phyloP scores from a whole-genome alignment of 2,888 invertebrate species.

The Bellardia bayeri region DNA sequence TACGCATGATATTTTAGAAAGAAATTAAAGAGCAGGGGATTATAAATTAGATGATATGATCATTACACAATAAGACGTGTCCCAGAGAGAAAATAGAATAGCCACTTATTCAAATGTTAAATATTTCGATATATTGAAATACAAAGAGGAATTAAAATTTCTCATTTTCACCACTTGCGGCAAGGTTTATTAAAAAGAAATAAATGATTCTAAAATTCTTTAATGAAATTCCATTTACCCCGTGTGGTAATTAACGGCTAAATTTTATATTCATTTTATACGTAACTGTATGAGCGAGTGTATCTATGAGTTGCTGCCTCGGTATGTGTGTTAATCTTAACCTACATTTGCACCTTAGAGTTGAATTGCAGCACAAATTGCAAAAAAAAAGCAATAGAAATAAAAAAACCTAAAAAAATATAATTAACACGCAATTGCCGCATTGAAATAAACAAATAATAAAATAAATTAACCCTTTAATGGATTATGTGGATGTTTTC shows the following conservation, averaged over 20 bases:
- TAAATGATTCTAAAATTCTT: conserved; percentile 14
- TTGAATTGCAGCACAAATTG: conserved; percentile 62
- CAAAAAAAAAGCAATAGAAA: conserved; percentile 32
- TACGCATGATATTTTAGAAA: too few species aligned
- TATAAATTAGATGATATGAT: too few species aligned
- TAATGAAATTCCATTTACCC: conserved; percentile 55
- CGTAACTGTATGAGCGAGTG: conserved; percentile 43
- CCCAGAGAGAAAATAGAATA: too few species aligned
- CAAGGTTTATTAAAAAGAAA: conserved; percentile 1
- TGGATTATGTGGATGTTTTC: not conserved
- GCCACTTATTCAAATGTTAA: too few species aligned
- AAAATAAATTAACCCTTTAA: conserved; percentile 60
- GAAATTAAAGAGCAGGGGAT: too few species aligned
- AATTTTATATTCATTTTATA: conserved; percentile 58
- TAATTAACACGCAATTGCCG: conserved; percentile 71
- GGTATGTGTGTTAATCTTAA: conserved; percentile 68
- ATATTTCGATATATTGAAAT: not conserved
- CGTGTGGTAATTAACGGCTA: conserved; percentile 43
- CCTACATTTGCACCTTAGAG: conserved; percentile 71
- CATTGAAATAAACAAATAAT: conserved; percentile 43
- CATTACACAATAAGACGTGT: too few species aligned
- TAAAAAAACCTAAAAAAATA: conserved; percentile 21
- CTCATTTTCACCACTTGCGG: conserved; percentile 33
- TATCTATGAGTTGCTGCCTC: not conserved
- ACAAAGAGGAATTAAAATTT: not conserved